A percentile compares a stretch with the other conserved stretches of the same genome.
Evolutionary conservation across 2,888 invertebrate genomes (phyloP).

Genomic region (Syritta pipiens): DNA sequence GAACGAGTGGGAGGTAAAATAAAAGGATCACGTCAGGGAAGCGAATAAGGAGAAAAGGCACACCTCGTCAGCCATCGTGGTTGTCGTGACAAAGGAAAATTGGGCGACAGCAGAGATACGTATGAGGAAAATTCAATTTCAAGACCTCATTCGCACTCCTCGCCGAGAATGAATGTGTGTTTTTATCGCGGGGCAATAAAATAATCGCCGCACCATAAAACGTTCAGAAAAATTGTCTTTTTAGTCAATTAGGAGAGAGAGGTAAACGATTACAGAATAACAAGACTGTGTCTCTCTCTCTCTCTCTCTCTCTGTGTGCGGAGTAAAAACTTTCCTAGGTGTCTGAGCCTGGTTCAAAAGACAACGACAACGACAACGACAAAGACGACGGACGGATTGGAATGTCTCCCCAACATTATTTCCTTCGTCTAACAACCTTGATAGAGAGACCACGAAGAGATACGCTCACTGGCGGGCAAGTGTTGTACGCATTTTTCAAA

Average conservation of each 20-base stretch:
- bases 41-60: conserved; percentile 18
- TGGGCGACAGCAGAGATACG: conserved; percentile 30
- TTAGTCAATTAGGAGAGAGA: conserved; percentile 64
- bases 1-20: conserved; percentile 14
- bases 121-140: conserved; percentile 57
- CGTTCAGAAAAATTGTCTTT: conserved; percentile 47
- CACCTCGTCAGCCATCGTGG: conserved; percentile 23
- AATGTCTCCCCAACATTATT: conserved; percentile 45
- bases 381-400: conserved; percentile 27
- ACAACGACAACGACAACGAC: no score
- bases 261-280: conserved; percentile 56
- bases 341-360: conserved; percentile 36
- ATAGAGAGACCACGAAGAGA: conserved; percentile 34
- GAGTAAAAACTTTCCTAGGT: conserved; percentile 57
- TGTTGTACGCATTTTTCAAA: conserved; percentile 50
- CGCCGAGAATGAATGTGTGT: conserved; percentile 21
- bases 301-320: conserved; percentile 5
- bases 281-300: conserved; percentile 29
- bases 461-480: conserved; percentile 45
- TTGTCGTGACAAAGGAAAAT: conserved; percentile 63
- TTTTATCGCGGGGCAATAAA: conserved; percentile 59
- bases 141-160: conserved; percentile 58
- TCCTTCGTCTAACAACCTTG: conserved; percentile 58
- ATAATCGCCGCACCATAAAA: conserved; percentile 62
- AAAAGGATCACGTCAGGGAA: conserved; percentile 23